Conservation (phyloP, 2,888 invertebrate species). For the Ophioninae sp. region DNA sequence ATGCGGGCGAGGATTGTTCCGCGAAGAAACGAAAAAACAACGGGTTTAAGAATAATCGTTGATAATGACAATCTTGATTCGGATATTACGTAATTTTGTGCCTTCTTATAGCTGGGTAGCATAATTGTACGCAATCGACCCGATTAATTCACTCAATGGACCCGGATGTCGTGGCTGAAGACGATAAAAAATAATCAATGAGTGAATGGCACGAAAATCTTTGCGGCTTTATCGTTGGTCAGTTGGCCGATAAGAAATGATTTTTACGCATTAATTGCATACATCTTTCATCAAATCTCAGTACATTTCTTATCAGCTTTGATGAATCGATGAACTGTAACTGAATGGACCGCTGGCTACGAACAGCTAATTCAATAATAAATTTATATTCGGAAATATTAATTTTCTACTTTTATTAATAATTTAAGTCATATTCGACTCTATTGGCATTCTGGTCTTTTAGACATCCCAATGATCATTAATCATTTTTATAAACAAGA, state of each 20-base stretch:
- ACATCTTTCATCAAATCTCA: background rate
- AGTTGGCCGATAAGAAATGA: slow-evolving; percentile 5
- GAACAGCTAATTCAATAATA: no score
- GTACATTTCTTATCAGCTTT: slow-evolving; percentile 4
- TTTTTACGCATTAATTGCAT: background rate
- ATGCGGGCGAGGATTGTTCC: background rate
- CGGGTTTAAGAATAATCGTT: background rate
- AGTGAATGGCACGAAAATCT: background rate
- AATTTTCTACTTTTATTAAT: no score
- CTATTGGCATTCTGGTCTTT: no score
- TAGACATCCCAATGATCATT: no score
- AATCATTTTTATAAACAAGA: no score
- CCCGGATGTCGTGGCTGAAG: slow-evolving; percentile 5
- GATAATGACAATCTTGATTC: slow-evolving; percentile 4
- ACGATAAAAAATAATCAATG: slow-evolving; percentile 5
- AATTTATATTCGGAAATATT: no score
- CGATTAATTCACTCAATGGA: slow-evolving; percentile 7
- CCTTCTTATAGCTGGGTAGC: background rate
- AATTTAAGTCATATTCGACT: no score
- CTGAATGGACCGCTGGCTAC: no score
- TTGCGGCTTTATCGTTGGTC: background rate
- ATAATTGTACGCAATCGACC: background rate
- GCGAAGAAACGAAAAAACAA: background rate
- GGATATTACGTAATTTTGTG: slow-evolving; percentile 19
- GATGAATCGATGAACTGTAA: background rate